A percentile compares a stretch with the other conserved stretches of the same genome.
Conservation (phyloP, 64 coral and sea anemone species). For the Dendronephthya gigantea region DNA sequence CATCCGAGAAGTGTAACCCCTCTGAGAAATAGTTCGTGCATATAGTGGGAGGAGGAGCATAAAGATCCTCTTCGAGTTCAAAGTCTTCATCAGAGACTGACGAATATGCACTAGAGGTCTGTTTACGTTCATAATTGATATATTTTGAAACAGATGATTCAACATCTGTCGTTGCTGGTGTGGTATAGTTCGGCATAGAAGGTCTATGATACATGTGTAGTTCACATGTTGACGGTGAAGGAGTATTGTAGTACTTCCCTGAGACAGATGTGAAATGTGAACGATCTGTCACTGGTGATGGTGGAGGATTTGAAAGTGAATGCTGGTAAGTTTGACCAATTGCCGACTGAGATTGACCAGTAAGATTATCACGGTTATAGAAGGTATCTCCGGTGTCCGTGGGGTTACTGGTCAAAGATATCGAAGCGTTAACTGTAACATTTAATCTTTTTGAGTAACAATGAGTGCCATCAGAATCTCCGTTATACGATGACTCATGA, state of each 20-base stretch:
- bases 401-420: neutral
- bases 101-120: neutral
- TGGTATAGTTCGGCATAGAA: neutral
- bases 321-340: neutral
- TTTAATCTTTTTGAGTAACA: neutral
- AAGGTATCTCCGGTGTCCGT: neutral
- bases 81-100: neutral
- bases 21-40: constrained; percentile 11
- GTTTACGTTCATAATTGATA: neutral
- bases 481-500: neutral
- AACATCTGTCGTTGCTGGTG: neutral
- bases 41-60: neutral
- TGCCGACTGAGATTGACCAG: neutral
- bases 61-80: neutral
- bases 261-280: constrained; percentile 6
- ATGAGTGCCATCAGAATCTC: neutral
- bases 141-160: constrained; percentile 6
- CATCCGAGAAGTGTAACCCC: neutral
- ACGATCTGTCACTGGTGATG: neutral
- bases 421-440: neutral
- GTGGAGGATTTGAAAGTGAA: neutral
- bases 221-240: neutral
- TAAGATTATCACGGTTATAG: constrained; percentile 12
- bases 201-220: neutral
- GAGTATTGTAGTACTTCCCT: neutral